These are phyloP conservation scores for Clostera curtula DNA, from an alignment of 2,888 invertebrate genomes.

Conservation along the genomic window DNA sequence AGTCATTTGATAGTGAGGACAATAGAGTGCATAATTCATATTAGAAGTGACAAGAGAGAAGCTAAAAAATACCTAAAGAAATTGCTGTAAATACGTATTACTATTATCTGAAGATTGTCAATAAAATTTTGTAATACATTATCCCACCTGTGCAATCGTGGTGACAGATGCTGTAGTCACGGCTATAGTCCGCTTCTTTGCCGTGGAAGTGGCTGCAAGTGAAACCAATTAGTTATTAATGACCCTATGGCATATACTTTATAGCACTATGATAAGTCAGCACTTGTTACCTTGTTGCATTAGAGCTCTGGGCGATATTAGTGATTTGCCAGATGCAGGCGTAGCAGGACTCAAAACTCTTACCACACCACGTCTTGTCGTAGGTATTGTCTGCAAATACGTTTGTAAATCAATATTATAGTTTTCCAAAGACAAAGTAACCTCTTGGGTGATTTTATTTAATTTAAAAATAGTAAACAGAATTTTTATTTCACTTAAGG, in stretches of 20 bases:
- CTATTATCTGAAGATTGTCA: no score
- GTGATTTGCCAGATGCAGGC: conserved; percentile 58
- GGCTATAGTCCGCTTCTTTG: conserved; percentile 42
- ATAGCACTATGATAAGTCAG: neutral
- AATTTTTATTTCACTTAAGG: no score
- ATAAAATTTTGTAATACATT: no score
- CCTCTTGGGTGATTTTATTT: no score
- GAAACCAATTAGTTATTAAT: conserved; percentile 2
- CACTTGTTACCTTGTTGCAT: conserved; percentile 48
- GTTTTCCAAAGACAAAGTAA: no score
- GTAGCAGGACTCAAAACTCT: conserved; percentile 61
- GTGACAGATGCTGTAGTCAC: conserved; percentile 36
- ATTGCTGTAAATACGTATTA: no score
- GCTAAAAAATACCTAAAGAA: no score
- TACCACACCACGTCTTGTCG: conserved; percentile 53
- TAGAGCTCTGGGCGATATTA: conserved; percentile 66
- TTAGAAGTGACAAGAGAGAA: no score
- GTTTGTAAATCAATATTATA: neutral
- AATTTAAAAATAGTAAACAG: no score
- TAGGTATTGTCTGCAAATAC: conserved; percentile 29
- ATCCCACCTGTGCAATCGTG: conserved; percentile 45
- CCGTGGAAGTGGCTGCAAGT: conserved; percentile 28
- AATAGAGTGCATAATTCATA: no score
- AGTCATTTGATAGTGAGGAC: no score
- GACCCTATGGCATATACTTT: conserved; percentile 1